Evolutionary conservation across 2,888 invertebrate species (phyloP).

Genomic region (Beris chalybata): DNA sequence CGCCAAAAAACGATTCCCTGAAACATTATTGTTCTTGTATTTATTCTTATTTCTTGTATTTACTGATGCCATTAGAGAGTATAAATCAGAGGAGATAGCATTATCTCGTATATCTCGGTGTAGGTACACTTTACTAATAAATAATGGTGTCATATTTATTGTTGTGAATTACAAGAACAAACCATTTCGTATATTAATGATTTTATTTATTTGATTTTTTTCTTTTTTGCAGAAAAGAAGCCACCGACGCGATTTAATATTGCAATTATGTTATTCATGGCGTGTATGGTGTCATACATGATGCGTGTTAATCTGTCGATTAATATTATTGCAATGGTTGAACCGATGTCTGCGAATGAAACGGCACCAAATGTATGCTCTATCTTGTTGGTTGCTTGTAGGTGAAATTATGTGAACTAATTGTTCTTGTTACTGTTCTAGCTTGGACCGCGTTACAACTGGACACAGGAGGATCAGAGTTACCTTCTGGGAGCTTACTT

Average conservation of each 20-base stretch:
- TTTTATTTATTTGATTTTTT: conserved; percentile 1
- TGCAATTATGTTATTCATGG: conserved; percentile 72
- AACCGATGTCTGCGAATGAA: conserved; percentile 55
- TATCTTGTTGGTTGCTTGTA: background rate
- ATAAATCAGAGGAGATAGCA: too few species aligned
- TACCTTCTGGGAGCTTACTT: conserved; percentile 68
- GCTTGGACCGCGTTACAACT: conserved; percentile 60
- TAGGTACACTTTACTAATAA: too few species aligned
- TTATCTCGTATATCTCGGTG: too few species aligned
- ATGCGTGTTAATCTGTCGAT: conserved; percentile 75
- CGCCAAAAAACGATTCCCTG: too few species aligned
- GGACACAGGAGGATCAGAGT: conserved; percentile 66
- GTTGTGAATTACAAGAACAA: too few species aligned
- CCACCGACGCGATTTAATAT: conserved; percentile 60
- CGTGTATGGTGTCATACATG: conserved; percentile 74
- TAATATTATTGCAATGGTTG: conserved; percentile 72
- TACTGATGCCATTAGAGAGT: too few species aligned
- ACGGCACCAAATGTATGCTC: conserved; percentile 49
- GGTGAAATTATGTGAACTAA: too few species aligned
- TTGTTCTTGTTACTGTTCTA: conserved; percentile 42
- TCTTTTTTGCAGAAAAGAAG: conserved; percentile 49
- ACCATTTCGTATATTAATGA: too few species aligned
- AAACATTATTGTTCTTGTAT: too few species aligned
- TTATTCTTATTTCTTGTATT: too few species aligned
- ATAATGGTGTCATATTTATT: too few species aligned